Conservation (phyloP, 2,888 invertebrate genomes). For the Caradrina kadenii region DNA sequence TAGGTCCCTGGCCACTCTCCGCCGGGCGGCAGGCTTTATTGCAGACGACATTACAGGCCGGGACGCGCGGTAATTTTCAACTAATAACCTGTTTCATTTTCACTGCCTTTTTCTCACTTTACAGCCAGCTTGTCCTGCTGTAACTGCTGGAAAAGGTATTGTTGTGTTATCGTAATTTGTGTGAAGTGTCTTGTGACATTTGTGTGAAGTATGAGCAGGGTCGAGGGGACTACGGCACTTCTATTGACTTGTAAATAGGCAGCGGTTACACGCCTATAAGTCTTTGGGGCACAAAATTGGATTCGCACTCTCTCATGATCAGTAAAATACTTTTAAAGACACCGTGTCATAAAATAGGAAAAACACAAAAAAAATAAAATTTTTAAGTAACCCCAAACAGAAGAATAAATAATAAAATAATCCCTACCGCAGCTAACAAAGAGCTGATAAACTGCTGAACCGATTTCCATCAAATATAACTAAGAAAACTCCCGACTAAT, state of each 20-base stretch:
- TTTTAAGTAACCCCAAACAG: too few species aligned
- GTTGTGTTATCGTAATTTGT: constrained; percentile 20
- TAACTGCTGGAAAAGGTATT: constrained; percentile 23
- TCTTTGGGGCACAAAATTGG: not conserved
- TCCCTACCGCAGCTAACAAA: too few species aligned
- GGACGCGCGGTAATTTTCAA: constrained; percentile 86
- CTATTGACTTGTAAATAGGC: not conserved
- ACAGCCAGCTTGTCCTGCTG: constrained; percentile 57
- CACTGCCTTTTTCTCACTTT: constrained; percentile 72
- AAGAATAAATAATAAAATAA: too few species aligned
- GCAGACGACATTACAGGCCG: constrained; percentile 82
- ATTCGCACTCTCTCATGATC: too few species aligned
- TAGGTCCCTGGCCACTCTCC: constrained; percentile 38
- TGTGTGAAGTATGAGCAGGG: not conserved
- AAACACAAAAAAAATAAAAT: too few species aligned
- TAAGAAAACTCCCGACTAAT: too few species aligned
- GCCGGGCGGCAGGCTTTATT: constrained; percentile 74
- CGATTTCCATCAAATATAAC: too few species aligned
- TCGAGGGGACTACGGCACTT: not conserved
- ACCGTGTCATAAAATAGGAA: too few species aligned
- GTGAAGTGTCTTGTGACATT: not conserved
- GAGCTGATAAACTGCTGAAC: too few species aligned
- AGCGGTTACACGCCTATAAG: too few species aligned
- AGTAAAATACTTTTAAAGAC: too few species aligned
- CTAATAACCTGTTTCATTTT: constrained; percentile 88